Conservation (phyloP, 2,888 invertebrate species). For the Diarsia mendica region DNA sequence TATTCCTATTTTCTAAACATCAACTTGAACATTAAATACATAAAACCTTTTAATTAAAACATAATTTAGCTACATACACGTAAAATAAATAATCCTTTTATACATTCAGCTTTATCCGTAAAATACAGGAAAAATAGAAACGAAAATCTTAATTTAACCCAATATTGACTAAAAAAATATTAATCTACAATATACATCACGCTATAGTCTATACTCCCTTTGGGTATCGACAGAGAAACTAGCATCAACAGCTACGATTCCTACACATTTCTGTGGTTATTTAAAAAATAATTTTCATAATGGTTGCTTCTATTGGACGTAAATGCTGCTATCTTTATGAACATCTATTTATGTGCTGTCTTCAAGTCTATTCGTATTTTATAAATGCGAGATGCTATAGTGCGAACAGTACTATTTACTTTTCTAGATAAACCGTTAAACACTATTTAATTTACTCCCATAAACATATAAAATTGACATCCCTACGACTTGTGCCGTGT, state of each 20-base stretch:
- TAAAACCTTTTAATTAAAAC: slow-evolving; percentile 22
- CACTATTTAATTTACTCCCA: slow-evolving; percentile 27
- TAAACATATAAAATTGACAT: slow-evolving; percentile 16
- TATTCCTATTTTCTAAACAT: slow-evolving; percentile 63
- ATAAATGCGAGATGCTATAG: slow-evolving; percentile 48
- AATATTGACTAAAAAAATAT: slow-evolving; percentile 3
- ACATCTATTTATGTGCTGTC: slow-evolving; percentile 41
- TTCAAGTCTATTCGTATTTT: slow-evolving; percentile 46
- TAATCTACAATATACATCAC: slow-evolving; percentile 15
- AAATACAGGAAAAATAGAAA: slow-evolving; percentile 24
- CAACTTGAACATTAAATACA: slow-evolving; percentile 47
- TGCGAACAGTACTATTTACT: slow-evolving; percentile 40
- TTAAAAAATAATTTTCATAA: slow-evolving; percentile 25
- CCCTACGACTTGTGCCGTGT: background rate
- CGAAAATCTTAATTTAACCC: slow-evolving; percentile 18
- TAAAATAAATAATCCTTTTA: slow-evolving; percentile 46
- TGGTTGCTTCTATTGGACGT: slow-evolving; percentile 8
- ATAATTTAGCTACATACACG: slow-evolving; percentile 21
- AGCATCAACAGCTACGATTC: slow-evolving; percentile 38
- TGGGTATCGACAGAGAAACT: slow-evolving; percentile 30
- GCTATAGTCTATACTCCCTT: slow-evolving; percentile 2
- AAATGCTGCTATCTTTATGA: slow-evolving; percentile 40
- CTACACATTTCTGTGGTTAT: slow-evolving; percentile 17
- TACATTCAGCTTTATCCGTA: slow-evolving; percentile 41
- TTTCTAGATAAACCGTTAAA: slow-evolving; percentile 35